Conservation (phyloP, 1,140 invertebrate genomes). For the Armadillidium nasatum region DNA sequence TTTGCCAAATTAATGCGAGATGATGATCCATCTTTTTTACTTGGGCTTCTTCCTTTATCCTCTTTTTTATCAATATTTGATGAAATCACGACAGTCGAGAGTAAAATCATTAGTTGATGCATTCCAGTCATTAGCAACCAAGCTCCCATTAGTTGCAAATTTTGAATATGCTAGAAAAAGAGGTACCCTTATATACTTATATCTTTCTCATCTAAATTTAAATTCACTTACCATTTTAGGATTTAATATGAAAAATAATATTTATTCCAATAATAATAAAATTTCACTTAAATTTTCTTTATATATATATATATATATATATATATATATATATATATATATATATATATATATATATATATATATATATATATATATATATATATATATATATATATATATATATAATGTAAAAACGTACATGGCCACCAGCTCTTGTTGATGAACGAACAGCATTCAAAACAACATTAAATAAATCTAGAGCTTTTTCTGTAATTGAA, state of each 20-base stretch:
- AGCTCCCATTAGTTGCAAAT: conserved; percentile 72
- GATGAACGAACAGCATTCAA: conserved; percentile 74
- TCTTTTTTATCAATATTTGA: conserved; percentile 52
- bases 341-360: too few species aligned
- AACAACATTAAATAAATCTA: conserved; percentile 77
- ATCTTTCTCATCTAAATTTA: too few species aligned
- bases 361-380: too few species aligned
- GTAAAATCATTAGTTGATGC: conserved; percentile 63
- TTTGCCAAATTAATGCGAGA: conserved; percentile 58
- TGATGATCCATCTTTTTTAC: conserved; percentile 39
- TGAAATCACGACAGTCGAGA: conserved; percentile 43
- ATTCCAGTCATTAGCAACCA: conserved; percentile 76
- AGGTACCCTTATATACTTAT: too few species aligned
- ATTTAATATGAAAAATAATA: too few species aligned
- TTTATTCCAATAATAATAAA: too few species aligned
- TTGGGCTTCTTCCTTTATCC: conserved; percentile 53
- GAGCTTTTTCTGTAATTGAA: conserved; percentile 49
- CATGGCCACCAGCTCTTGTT: conserved; percentile 78
- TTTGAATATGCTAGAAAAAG: conserved; percentile 68
- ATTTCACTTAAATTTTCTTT: too few species aligned
- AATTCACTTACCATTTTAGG: too few species aligned
- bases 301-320: too few species aligned
- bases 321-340: too few species aligned
- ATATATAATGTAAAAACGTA: conserved; percentile 54
- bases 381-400: not conserved